Evolutionary conservation across 2,113 vertebrate genomes (phyloP).

Genomic region (Amblyornis subalaris): DNA sequence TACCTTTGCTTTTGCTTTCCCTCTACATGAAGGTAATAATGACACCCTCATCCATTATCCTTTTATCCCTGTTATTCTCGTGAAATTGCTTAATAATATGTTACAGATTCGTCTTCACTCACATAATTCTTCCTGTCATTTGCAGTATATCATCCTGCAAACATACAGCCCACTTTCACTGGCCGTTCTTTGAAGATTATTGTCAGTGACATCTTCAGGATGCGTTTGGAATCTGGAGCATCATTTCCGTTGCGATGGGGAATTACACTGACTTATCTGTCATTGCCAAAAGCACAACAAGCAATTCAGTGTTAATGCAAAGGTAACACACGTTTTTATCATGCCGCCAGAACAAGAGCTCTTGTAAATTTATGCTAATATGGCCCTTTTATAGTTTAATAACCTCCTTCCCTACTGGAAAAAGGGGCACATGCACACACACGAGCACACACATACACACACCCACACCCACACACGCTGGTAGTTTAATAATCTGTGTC

Average conservation of each 20-base stretch:
- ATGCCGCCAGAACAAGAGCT: slow-evolving; percentile 76
- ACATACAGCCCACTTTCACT: slow-evolving; percentile 86
- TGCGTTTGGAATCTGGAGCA: slow-evolving; percentile 87
- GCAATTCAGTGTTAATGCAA: slow-evolving; percentile 86
- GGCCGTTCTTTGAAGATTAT: slow-evolving; percentile 95
- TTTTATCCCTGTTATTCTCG: slow-evolving; percentile 94
- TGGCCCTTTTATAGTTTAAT: slow-evolving; percentile 85
- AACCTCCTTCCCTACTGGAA: slow-evolving; percentile 73
- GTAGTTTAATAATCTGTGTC: slow-evolving; percentile 84
- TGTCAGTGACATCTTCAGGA: slow-evolving; percentile 92
- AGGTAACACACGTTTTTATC: slow-evolving; percentile 94
- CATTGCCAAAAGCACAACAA: slow-evolving; percentile 95
- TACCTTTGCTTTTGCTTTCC: slow-evolving; percentile 90
- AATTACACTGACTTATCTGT: slow-evolving; percentile 97
- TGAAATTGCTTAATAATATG: slow-evolving; percentile 97
- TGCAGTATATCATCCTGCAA: slow-evolving; percentile 91
- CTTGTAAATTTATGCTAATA: slow-evolving; percentile 97
- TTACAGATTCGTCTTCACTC: slow-evolving; percentile 93
- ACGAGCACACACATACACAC: not conserved
- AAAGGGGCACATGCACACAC: slow-evolving; percentile 42
- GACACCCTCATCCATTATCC: slow-evolving; percentile 97
- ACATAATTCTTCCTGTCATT: slow-evolving; percentile 97
- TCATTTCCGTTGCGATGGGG: slow-evolving; percentile 86
- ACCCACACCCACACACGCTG: slow-evolving; percentile 1
- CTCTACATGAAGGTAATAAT: slow-evolving; percentile 89